Conservation (phyloP, 2,888 invertebrate genomes). For the Cheilosia urbana region DNA sequence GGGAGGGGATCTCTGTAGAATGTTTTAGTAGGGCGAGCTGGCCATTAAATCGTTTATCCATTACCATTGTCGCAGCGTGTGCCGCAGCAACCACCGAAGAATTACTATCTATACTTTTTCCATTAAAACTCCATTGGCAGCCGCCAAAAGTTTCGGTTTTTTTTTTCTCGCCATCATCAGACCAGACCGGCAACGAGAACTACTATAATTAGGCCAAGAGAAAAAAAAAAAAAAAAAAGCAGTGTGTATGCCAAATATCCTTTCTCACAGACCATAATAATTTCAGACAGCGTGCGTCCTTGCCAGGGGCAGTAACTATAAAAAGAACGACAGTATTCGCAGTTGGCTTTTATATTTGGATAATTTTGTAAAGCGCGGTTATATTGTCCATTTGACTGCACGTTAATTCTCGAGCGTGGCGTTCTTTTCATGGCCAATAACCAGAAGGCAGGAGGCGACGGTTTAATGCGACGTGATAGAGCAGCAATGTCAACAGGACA, state of each 20-base stretch:
- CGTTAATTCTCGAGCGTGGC: neutral
- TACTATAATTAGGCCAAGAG: conserved; percentile 28
- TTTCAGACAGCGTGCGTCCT: conserved; percentile 6
- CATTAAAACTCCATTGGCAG: conserved; percentile 37
- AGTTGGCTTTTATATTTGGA: conserved; percentile 9
- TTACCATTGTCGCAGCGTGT: conserved; percentile 38
- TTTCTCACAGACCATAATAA: conserved; percentile 14
- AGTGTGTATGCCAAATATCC: conserved; percentile 12
- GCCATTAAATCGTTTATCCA: conserved; percentile 35
- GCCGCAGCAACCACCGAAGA: conserved; percentile 14
- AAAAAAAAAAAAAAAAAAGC: neutral
- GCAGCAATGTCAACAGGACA: conserved; percentile 39
- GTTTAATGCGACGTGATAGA: conserved; percentile 3
- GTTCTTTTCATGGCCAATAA: conserved; percentile 19
- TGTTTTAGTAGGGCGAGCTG: neutral
- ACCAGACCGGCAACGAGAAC: conserved; percentile 3
- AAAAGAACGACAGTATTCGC: conserved; percentile 19
- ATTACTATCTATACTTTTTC: conserved; percentile 21
- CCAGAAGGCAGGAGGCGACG: neutral
- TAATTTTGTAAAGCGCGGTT: conserved; percentile 15
- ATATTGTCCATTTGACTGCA: conserved; percentile 17
- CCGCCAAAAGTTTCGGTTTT: conserved; percentile 16
- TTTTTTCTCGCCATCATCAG: neutral
- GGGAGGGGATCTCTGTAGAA: neutral
- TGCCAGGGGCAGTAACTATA: conserved; percentile 11